Evolutionary conservation across 2,113 vertebrate species (phyloP), one percentile per base, ranked within the genome.

Genomic region (Delphinus delphis): DNA sequence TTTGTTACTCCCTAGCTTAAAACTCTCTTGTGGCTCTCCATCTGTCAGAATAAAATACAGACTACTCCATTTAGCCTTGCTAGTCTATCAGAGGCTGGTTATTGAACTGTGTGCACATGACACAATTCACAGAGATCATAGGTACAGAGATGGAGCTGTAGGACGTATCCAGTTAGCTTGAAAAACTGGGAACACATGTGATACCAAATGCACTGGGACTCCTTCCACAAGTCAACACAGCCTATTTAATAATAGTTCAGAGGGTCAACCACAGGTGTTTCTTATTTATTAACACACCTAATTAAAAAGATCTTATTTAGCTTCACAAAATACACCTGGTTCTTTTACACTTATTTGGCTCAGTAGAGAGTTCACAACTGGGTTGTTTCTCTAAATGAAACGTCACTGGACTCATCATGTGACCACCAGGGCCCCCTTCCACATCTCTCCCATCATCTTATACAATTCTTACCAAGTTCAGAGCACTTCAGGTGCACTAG

Each of bases 361-460:
- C n/a, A 74, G 23, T 36, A 71, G 5, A 67, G 3, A n/a, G 15
- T 36, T 84, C 15, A 38, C 47, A 23, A 63, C 63, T 65, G 58
- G 9, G 18, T 23, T 67, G 11, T 20, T 73, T 88, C 41, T 73
- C 47, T 84, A 67, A 77, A 28, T 65, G 76, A 83, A 65, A 14
- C 6, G 8, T 62, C 36, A 65, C 2, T 63, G 55, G 20, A 33
- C 11, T n/a, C 33, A 76, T 28, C 23, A n/a, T 2, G 18, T 23
- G 23, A n/a, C 11, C 25, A 5, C 12, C 6, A 33, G 4, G 18
- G 3, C 1, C 7, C 9, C 18, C 7, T 21, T 44, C 8, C 20
- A 44, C 17, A 13, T 20, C 6, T 62, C 38, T 8, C 18, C 74
- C 5, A 28, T 17, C 15, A 33, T 58, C 33, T 81, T 26, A 36